phyloP scores from a whole-genome alignment of 2,888 invertebrate genomes.

The Microctonus aethiopoides region DNA sequence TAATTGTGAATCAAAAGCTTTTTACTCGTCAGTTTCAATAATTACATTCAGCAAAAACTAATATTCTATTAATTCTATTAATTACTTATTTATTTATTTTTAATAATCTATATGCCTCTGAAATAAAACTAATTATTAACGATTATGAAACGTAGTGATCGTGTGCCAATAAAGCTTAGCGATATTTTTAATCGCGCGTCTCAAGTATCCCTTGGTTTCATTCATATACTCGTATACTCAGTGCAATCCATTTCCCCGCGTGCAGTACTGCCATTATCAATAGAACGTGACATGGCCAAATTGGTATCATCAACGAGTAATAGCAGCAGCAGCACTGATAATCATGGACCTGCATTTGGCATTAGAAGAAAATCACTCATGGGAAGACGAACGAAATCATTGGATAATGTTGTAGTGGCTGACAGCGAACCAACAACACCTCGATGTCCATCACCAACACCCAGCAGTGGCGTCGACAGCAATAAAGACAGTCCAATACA shows the following conservation, averaged over 20 bases:
- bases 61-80: neutral
- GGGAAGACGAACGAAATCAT: slow-evolving; percentile 61
- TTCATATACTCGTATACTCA: slow-evolving; percentile 45
- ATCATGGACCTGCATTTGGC: slow-evolving; percentile 40
- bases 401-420: slow-evolving; percentile 62
- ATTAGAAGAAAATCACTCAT: slow-evolving; percentile 51
- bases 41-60: too few species aligned
- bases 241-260: slow-evolving; percentile 50
- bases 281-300: slow-evolving; percentile 65
- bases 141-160: slow-evolving; percentile 15
- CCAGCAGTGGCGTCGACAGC: slow-evolving; percentile 88
- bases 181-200: slow-evolving; percentile 4
- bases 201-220: slow-evolving; percentile 17
- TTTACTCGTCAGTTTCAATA: neutral
- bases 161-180: neutral
- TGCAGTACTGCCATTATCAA: slow-evolving; percentile 63
- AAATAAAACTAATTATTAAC: neutral
- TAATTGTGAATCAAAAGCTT: neutral
- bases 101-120: neutral
- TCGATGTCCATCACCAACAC: slow-evolving; percentile 88
- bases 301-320: slow-evolving; percentile 51
- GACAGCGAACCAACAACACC: slow-evolving; percentile 72
- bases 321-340: slow-evolving; percentile 37
- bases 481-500: slow-evolving; percentile 88
- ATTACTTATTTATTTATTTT: neutral